phyloP scores from a whole-genome alignment of 2,888 invertebrate species.

The Ommatoiulus sabulosus region DNA sequence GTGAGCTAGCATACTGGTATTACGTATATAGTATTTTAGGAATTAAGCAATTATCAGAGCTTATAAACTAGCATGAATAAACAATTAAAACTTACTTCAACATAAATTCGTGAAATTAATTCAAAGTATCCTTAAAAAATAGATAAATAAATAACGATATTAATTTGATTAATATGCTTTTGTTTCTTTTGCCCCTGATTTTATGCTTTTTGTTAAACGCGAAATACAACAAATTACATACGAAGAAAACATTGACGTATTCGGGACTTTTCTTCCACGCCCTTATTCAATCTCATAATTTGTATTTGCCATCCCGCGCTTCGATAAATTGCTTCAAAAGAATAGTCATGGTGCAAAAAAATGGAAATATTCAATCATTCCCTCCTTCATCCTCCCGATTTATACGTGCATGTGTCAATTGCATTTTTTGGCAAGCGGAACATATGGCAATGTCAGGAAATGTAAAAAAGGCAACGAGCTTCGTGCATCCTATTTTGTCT shows the following conservation, averaged over 20 bases:
- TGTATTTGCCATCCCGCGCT: background rate
- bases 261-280: background rate
- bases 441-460: background rate
- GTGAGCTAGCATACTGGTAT: too few relatives aligned
- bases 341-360: background rate
- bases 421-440: background rate
- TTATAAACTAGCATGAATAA: too few relatives aligned
- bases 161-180: too few relatives aligned
- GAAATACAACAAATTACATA: background rate
- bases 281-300: background rate
- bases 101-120: too few relatives aligned
- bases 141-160: too few relatives aligned
- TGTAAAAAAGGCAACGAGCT: background rate
- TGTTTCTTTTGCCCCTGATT: too few relatives aligned
- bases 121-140: too few relatives aligned
- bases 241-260: too few relatives aligned
- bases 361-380: background rate
- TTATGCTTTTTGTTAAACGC: too few relatives aligned
- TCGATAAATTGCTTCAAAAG: background rate
- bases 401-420: background rate
- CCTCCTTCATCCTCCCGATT: background rate
- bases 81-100: too few relatives aligned
- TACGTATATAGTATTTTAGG: too few relatives aligned
- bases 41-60: too few relatives aligned
- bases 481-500: conserved; percentile 20